phyloP scores from a whole-genome alignment of 2,888 invertebrate species.

The Pheosia tremula region DNA sequence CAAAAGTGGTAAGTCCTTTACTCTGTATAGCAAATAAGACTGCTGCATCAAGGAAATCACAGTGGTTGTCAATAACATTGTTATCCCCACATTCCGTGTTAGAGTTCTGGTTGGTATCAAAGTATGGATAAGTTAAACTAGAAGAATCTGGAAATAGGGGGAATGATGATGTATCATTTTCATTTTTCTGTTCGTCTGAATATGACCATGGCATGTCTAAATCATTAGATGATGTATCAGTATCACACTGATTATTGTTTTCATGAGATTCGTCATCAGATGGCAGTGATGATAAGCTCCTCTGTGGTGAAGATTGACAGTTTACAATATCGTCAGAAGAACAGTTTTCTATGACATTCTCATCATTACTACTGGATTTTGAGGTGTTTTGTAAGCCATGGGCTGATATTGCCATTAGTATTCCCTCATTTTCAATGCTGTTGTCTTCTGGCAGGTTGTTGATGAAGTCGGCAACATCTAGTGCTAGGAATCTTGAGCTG shows the following conservation, averaged over 20 bases:
- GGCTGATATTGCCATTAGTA: conserved; percentile 89
- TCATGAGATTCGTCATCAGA: conserved; percentile 52
- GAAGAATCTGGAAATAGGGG: conserved; percentile 54
- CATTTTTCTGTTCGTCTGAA: conserved; percentile 35
- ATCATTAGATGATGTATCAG: conserved; percentile 42
- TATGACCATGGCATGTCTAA: conserved; percentile 54
- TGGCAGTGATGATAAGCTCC: conserved; percentile 45
- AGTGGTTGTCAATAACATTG: conserved; percentile 55
- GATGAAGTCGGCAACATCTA: conserved; percentile 81
- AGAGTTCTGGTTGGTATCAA: conserved; percentile 41
- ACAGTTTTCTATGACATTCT: conserved; percentile 19
- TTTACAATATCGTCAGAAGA: conserved; percentile 26
- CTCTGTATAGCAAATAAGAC: conserved; percentile 90
- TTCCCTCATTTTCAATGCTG: conserved; percentile 88
- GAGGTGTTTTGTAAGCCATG: conserved; percentile 86
- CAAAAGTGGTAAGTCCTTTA: conserved; percentile 86
- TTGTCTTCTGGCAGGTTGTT: conserved; percentile 83
- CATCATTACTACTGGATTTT: conserved; percentile 46
- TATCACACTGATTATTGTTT: conserved; percentile 39
- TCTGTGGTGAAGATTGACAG: conserved; percentile 44
- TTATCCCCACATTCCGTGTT: conserved; percentile 44
- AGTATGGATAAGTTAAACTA: conserved; percentile 49
- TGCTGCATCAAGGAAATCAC: conserved; percentile 88
- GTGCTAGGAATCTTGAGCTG: conserved; percentile 59
- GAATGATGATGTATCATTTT: conserved; percentile 45